These are phyloP conservation scores for Leucoptera coffeella DNA, from an alignment of 2,888 invertebrate species.

Conservation along the genomic window DNA sequence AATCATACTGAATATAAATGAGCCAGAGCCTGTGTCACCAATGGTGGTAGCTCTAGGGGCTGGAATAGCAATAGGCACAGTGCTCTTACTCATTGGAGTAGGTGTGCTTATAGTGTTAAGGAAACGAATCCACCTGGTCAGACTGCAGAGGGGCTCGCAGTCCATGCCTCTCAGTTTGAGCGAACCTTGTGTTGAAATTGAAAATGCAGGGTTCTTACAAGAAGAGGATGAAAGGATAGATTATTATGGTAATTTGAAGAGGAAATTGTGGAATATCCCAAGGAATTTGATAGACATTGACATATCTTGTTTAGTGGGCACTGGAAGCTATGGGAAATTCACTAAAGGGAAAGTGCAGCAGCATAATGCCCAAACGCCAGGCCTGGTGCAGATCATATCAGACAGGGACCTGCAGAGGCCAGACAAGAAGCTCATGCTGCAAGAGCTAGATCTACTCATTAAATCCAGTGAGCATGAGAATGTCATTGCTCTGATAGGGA, in stretches of 20 bases:
- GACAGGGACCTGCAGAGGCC: conserved; percentile 46
- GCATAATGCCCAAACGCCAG: conserved; percentile 44
- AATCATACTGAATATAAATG: conserved; percentile 45
- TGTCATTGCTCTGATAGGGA: conserved; percentile 68
- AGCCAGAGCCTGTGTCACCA: conserved; percentile 36
- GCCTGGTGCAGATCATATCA: conserved; percentile 61
- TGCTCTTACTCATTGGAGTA: conserved; percentile 60
- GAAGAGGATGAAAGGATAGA: conserved; percentile 65
- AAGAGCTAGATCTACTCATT: conserved; percentile 67
- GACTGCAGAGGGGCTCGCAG: conserved; percentile 40
- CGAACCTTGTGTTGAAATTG: conserved; percentile 74
- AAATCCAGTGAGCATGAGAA: conserved; percentile 65
- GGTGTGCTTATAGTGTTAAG: conserved; percentile 57
- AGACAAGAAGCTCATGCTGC: conserved; percentile 52
- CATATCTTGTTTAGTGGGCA: conserved; percentile 60
- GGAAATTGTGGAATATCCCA: conserved; percentile 68
- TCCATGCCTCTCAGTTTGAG: conserved; percentile 66
- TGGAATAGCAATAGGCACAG: conserved; percentile 65
- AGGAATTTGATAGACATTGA: conserved; percentile 67
- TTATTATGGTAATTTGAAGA: conserved; percentile 68
- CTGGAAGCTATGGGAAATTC: conserved; percentile 74
- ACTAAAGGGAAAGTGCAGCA: conserved; percentile 64
- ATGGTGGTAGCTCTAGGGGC: conserved; percentile 47
- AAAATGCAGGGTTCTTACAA: conserved; percentile 71
- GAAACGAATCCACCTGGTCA: conserved; percentile 31